These are phyloP conservation scores for Falco rusticolus DNA, from an alignment of 2,797 vertebrate species.

Conservation along the genomic window DNA sequence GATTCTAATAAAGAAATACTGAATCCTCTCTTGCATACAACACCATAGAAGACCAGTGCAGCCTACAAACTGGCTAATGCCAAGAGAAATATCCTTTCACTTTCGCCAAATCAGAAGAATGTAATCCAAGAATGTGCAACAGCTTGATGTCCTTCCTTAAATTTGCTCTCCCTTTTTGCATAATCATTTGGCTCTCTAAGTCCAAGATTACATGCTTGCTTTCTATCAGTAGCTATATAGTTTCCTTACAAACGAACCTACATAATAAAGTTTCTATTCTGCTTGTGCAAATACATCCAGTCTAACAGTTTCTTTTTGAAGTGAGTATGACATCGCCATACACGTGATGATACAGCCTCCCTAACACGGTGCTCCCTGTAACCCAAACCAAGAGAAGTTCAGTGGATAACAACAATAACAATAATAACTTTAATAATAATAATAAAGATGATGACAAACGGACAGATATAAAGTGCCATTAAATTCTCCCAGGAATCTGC, in stretches of 20 bases:
- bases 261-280: conserved; percentile 72
- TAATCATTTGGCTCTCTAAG: background rate
- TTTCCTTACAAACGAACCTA: background rate
- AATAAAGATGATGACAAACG: background rate
- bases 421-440: background rate
- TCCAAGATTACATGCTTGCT: background rate
- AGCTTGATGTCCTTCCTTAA: background rate
- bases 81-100: background rate
- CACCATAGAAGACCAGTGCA: background rate
- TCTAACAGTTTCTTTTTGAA: background rate
- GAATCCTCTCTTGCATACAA: background rate
- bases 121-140: background rate
- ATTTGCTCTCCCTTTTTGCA: background rate
- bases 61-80: background rate
- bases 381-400: background rate
- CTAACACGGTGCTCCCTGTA: background rate
- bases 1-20: conserved; percentile 10
- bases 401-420: background rate
- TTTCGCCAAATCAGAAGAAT: background rate
- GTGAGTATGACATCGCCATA: background rate
- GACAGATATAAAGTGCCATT: background rate
- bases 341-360: background rate
- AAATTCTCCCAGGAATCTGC: background rate
- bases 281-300: conserved; percentile 40
- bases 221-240: background rate